Base-by-base conservation (phyloP, 2,113 vertebrate genomes). In the Hydrochoerus hydrochaeris region DNA sequence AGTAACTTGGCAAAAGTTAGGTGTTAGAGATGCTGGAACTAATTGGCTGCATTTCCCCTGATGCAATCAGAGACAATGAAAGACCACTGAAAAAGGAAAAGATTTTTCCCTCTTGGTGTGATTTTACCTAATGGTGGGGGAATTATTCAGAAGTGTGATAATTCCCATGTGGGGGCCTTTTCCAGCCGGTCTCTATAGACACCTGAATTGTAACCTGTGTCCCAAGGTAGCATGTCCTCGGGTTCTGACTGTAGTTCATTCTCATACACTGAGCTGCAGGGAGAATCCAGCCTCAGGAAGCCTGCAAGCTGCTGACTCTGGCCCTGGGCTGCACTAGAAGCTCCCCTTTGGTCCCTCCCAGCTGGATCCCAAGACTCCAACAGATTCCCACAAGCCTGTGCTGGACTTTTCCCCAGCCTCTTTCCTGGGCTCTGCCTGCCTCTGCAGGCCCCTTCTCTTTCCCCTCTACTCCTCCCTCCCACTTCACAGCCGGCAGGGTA, bases 321-420 rank as follows among this genome's bases (percentile, higher is more conserved):
- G 49, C 71, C 41, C 57, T 60, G 41, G 63, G 71, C 62, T 63
- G 57, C 41, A 41, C 57, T 30, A 4, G 63, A 75, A 69, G 81
- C 41, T 60, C 41, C 17, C 24, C 62, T 90, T 82, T 90, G 62
- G 90, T 94, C 35, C 94, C 57, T 38, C 84, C 24, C 80, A 86
- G 63, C 84, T 38, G 22, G 69, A 58, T 60, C 52, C 20, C 41
- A 22, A 0, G 9, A 8, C 13, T 20, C 62, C 30, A 28, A 24
- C 82, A 38, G 62, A 60, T 62, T 85, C 65, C 86, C 91, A 82
- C 41, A 46, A 80, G 26, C 7, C 46, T 11, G 38, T 38, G 65
- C 87, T 78, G 41, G 22, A 60, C 41, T 75, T 63, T 16, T 16
- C 44, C 11, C 77, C 24, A 8, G 63, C 57, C 41, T 87, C 75